A percentile compares a stretch with the other conserved stretches of the same genome.
Evolutionary conservation across 2,888 invertebrate species (phyloP).

Genomic region (Papilio protenor): DNA sequence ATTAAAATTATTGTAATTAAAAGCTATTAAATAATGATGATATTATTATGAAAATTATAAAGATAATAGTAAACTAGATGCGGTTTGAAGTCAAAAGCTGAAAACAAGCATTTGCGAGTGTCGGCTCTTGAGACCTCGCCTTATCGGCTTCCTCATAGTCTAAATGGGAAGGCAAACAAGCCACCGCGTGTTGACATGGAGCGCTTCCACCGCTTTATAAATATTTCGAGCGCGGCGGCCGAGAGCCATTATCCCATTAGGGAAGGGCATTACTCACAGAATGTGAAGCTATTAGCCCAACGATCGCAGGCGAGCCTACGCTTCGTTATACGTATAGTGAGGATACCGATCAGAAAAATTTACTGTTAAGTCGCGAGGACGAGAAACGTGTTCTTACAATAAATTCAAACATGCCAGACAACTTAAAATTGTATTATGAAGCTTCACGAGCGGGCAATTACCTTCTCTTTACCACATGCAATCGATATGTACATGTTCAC

Average conservation of each 20-base stretch:
- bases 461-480: slow-evolving; percentile 51
- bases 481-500: slow-evolving; percentile 46
- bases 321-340: slow-evolving; percentile 8
- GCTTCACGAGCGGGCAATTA: slow-evolving; percentile 44
- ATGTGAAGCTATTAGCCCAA: slow-evolving; percentile 72
- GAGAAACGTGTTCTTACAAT: slow-evolving; percentile 25
- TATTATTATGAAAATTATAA: not conserved
- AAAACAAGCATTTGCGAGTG: slow-evolving; percentile 45
- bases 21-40: not conserved
- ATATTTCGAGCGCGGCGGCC: slow-evolving; percentile 72
- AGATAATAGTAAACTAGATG: slow-evolving; percentile 8
- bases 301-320: slow-evolving; percentile 48
- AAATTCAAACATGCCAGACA: slow-evolving; percentile 32
- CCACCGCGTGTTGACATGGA: slow-evolving; percentile 73
- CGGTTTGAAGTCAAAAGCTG: slow-evolving; percentile 31
- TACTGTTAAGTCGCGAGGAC: slow-evolving; percentile 15
- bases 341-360: slow-evolving; percentile 1
- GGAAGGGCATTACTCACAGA: slow-evolving; percentile 78
- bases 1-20: not conserved
- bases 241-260: slow-evolving; percentile 80
- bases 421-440: slow-evolving; percentile 34
- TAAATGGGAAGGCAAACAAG: slow-evolving; percentile 77
- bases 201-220: slow-evolving; percentile 78
- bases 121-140: slow-evolving; percentile 53
- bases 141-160: slow-evolving; percentile 68